phyloP scores from a whole-genome alignment of 2,113 vertebrate species.

The Heteronetta atricapilla region DNA sequence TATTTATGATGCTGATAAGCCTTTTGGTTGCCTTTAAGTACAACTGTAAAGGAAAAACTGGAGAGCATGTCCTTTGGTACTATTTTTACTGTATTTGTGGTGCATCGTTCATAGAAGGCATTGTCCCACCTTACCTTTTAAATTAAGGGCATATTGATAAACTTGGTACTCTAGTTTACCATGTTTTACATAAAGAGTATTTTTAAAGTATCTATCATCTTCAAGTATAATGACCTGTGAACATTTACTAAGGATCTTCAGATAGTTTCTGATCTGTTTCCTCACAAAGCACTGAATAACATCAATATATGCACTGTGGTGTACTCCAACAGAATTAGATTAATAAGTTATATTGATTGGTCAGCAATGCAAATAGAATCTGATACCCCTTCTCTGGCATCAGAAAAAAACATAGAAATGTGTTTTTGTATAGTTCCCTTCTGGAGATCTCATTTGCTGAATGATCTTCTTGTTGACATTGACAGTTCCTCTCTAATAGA shows the following conservation, averaged over 20 bases:
- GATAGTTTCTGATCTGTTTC: conserved; percentile 59
- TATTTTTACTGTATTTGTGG: neutral
- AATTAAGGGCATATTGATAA: neutral
- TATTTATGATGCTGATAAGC: neutral
- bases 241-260: conserved; percentile 57
- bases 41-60: neutral
- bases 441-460: conserved; percentile 60
- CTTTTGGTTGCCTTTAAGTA: neutral
- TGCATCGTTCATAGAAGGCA: neutral
- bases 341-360: conserved; percentile 68
- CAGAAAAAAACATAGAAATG: conserved; percentile 72
- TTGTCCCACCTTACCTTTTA: conserved; percentile 21
- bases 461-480: conserved; percentile 58
- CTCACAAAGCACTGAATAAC: conserved; percentile 48
- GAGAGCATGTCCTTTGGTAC: conserved; percentile 34
- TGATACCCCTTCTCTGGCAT: conserved; percentile 26
- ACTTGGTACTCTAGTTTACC: neutral
- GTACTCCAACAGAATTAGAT: conserved; percentile 63
- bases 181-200: conserved; percentile 18
- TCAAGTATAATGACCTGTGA: conserved; percentile 55
- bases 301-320: conserved; percentile 40
- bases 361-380: conserved; percentile 65
- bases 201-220: conserved; percentile 49
- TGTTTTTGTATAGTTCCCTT: conserved; percentile 73
- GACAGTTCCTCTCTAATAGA: conserved; percentile 59